Conservation (phyloP, 2,113 vertebrate genomes). For the Phycodurus eques region DNA sequence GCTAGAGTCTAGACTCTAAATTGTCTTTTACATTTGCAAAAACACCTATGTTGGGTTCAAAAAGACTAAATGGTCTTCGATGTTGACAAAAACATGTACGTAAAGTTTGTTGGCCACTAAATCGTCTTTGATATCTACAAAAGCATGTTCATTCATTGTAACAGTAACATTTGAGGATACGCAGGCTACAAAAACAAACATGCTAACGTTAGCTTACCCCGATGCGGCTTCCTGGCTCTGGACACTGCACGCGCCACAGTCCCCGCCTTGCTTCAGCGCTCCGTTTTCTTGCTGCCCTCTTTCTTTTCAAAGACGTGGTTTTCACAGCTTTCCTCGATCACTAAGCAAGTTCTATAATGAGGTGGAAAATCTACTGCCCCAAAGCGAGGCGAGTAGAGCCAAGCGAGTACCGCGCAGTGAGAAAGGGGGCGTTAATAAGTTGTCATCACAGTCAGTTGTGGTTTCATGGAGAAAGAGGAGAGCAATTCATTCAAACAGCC, state of each 20-base stretch:
- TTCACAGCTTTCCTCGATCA: neutral
- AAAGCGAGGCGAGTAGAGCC: neutral
- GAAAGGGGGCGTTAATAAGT: neutral
- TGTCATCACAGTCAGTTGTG: neutral
- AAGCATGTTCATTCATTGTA: too few species aligned
- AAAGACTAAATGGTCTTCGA: too few species aligned
- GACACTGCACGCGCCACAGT: neutral
- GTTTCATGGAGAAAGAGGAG: constrained; percentile 9
- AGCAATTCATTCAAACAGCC: neutral
- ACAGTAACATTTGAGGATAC: too few species aligned
- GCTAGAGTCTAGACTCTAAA: too few species aligned
- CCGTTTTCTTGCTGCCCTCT: neutral
- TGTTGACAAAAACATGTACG: too few species aligned
- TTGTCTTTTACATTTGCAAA: too few species aligned
- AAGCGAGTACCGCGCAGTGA: neutral
- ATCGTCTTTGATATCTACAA: neutral
- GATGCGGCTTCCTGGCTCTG: neutral
- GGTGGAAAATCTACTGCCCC: neutral
- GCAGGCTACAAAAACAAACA: neutral
- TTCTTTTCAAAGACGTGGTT: neutral
- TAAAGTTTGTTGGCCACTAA: too few species aligned
- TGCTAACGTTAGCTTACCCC: constrained; percentile 1
- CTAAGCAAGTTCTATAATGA: neutral
- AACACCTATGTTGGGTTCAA: too few species aligned
- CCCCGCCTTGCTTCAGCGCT: neutral